These are phyloP conservation scores for Nymphalis urticae DNA, from an alignment of 2,888 invertebrate genomes.

Conservation along the genomic window DNA sequence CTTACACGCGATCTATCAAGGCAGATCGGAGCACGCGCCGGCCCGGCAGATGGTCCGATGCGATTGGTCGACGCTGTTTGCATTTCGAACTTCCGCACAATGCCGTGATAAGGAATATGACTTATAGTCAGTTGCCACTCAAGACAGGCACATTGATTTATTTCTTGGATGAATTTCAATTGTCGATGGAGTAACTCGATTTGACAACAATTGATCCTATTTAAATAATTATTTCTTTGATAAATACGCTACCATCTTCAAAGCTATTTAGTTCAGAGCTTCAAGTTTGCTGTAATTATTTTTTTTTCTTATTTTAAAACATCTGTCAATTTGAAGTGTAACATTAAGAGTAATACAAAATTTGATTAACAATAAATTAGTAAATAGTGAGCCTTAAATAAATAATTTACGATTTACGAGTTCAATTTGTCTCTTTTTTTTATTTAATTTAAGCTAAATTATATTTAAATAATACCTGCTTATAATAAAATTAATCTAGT, in stretches of 20 bases:
- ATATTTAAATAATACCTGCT: neutral
- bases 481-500: neutral
- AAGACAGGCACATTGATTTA: constrained; percentile 54
- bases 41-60: constrained; percentile 70
- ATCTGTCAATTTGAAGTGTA: neutral
- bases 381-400: too few species aligned
- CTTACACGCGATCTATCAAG: constrained; percentile 62
- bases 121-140: constrained; percentile 52
- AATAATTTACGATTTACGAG: neutral
- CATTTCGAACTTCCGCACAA: constrained; percentile 74
- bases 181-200: constrained; percentile 34
- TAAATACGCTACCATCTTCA: neutral
- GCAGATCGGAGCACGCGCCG: constrained; percentile 68
- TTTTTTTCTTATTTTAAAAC: neutral
- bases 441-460: neutral
- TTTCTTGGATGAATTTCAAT: constrained; percentile 49
- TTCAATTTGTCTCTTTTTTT: neutral
- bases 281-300: neutral
- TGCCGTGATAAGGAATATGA: constrained; percentile 71
- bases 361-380: neutral
- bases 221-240: neutral
- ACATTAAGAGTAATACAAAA: neutral
- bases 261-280: neutral
- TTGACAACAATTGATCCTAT: constrained; percentile 7
- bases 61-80: constrained; percentile 73